Percentiles rank a stretch among this genome's conserved stretches.
Conservation (phyloP, 2,113 vertebrate species). For the Pedetes capensis region DNA sequence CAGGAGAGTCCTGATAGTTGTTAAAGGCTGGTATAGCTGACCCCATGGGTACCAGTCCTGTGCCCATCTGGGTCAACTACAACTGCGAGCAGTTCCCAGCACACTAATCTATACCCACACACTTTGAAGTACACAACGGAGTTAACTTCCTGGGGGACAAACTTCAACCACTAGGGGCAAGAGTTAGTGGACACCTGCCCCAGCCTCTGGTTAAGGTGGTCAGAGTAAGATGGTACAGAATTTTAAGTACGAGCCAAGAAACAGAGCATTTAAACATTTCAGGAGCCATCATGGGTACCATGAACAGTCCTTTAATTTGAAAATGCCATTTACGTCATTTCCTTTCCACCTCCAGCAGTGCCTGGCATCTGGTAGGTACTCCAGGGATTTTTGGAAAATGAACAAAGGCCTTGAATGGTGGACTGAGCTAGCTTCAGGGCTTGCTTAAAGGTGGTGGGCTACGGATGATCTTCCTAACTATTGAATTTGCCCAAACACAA, state of each 20-base stretch:
- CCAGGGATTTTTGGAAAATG: background rate
- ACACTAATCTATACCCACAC: background rate
- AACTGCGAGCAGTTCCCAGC: background rate
- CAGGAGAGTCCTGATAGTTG: background rate
- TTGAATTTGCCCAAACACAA: background rate
- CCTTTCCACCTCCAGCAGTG: background rate
- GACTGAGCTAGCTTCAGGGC: background rate
- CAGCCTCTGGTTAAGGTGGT: background rate
- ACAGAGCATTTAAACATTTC: background rate
- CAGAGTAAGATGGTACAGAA: background rate
- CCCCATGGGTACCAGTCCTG: no score
- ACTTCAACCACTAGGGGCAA: background rate
- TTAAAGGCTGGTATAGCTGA: background rate
- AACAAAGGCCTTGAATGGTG: background rate
- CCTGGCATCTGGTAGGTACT: background rate
- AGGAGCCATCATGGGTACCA: no score
- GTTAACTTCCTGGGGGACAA: background rate
- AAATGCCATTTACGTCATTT: background rate
- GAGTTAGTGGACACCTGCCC: background rate
- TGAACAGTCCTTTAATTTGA: background rate
- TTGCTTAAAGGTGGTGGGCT: background rate
- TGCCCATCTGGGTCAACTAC: background rate
- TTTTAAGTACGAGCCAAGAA: background rate
- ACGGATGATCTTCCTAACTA: background rate
- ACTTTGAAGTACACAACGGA: background rate